Percentiles rank a stretch among this genome's conserved stretches.
phyloP scores from a whole-genome alignment of 2,113 vertebrate genomes.

The Motacilla tschutschensis region DNA sequence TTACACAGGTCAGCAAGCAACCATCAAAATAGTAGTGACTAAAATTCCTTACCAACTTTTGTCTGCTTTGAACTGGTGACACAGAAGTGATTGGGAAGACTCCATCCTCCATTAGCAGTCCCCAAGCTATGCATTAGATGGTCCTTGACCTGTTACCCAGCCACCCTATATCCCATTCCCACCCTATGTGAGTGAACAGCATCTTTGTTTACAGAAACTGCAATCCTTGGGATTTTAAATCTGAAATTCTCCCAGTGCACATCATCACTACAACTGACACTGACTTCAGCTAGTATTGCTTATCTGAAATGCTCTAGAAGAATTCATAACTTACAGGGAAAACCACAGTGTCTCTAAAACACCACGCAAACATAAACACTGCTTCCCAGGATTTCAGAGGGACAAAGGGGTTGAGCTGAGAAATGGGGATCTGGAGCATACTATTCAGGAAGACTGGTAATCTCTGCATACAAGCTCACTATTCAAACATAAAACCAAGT shows the following conservation, averaged over 20 bases:
- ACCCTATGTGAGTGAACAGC: background rate
- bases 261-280: background rate
- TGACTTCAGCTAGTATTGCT: background rate
- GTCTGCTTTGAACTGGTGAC: slow-evolving; percentile 42
- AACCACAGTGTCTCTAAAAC: background rate
- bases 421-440: background rate
- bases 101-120: slow-evolving; percentile 52
- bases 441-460: background rate
- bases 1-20: slow-evolving; percentile 21
- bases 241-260: background rate
- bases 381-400: background rate
- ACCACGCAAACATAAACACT: background rate
- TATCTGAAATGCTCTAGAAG: background rate
- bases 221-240: background rate
- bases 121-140: slow-evolving; percentile 5
- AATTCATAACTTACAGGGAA: background rate
- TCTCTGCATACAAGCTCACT: background rate
- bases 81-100: slow-evolving; percentile 42
- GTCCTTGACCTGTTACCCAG: slow-evolving; percentile 9
- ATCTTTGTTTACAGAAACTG: background rate
- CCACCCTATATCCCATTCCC: background rate
- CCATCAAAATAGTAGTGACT: slow-evolving; percentile 12
- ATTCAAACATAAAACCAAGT: background rate
- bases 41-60: slow-evolving; percentile 21
- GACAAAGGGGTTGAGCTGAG: background rate